A percentile compares a stretch with the other conserved stretches of the same genome.
phyloP scores from a whole-genome alignment of 2,797 vertebrate species.

The Chromis chromis region DNA sequence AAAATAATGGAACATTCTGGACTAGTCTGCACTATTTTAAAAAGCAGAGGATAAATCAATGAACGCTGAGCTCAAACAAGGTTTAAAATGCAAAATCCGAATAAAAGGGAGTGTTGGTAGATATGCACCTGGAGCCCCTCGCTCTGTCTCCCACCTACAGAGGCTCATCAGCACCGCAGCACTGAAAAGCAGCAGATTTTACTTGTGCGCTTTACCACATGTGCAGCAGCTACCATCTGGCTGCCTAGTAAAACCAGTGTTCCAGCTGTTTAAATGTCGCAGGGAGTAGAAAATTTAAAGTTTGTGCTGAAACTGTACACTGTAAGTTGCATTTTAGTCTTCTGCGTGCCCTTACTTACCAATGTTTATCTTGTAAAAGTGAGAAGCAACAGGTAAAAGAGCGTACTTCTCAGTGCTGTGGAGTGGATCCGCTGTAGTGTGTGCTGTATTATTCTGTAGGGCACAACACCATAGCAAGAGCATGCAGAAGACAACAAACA shows the following conservation, averaged over 20 bases:
- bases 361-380: conserved; percentile 6
- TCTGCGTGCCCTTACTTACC: conserved; percentile 2
- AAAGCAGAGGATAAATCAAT: background rate
- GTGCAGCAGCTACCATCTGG: background rate
- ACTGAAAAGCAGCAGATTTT: conserved; percentile 63
- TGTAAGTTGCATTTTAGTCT: conserved; percentile 9
- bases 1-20: conserved; percentile 8
- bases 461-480: conserved; percentile 76
- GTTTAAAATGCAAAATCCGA: conserved; percentile 10
- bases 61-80: conserved; percentile 20
- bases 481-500: conserved; percentile 80
- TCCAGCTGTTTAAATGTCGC: conserved; percentile 23
- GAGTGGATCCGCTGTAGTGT: conserved; percentile 64
- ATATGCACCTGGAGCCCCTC: conserved; percentile 68
- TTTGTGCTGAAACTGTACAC: background rate
- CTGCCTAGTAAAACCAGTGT: conserved; percentile 25
- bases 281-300: conserved; percentile 23
- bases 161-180: conserved; percentile 55
- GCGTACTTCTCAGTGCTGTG: conserved; percentile 66
- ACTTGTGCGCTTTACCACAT: conserved; percentile 11
- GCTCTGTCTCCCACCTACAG: conserved; percentile 64
- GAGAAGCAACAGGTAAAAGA: conserved; percentile 29
- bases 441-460: conserved; percentile 71
- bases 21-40: conserved; percentile 5
- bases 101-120: conserved; percentile 72